A percentile compares a stretch with the other conserved stretches of the same genome.
Conservation (phyloP, 2,888 invertebrate species). For the Blastobasis adustella region DNA sequence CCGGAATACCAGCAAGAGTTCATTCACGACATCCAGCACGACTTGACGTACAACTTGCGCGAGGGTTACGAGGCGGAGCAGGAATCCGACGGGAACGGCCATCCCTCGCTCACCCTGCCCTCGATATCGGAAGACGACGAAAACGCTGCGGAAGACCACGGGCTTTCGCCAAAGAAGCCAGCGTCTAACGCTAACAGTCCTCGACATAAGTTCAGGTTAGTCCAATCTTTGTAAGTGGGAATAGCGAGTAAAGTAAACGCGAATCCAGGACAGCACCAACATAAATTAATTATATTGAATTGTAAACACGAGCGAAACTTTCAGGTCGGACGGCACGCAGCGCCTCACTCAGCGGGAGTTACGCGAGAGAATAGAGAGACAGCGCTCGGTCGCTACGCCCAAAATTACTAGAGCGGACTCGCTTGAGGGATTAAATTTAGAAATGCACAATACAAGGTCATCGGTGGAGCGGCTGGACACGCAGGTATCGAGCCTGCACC, state of each 20-base stretch:
- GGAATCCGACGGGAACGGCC: constrained; percentile 84
- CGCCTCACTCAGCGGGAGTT: constrained; percentile 64
- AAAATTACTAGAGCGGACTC: constrained; percentile 71
- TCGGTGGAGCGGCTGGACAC: constrained; percentile 85
- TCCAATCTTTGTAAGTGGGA: not conserved
- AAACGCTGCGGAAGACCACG: constrained; percentile 85
- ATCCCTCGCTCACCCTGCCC: constrained; percentile 88
- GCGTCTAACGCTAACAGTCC: constrained; percentile 79
- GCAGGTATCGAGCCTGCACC: constrained; percentile 87
- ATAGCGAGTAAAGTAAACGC: too few species aligned
- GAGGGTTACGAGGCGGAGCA: constrained; percentile 94
- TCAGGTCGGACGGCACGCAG: constrained; percentile 51
- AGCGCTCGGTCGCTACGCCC: constrained; percentile 77
- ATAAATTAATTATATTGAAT: too few species aligned
- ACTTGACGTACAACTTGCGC: constrained; percentile 93
- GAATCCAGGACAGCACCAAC: too few species aligned
- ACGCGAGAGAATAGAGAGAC: constrained; percentile 80
- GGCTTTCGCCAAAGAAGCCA: constrained; percentile 77
- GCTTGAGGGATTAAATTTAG: constrained; percentile 77
- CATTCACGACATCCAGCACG: constrained; percentile 94
- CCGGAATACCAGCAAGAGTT: constrained; percentile 97
- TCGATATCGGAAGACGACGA: constrained; percentile 98
- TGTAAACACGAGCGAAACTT: constrained; percentile 2
- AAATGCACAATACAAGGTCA: constrained; percentile 67
- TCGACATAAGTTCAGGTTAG: constrained; percentile 77